phyloP scores from a whole-genome alignment of 2,888 invertebrate genomes.

The Andrena praecox region DNA sequence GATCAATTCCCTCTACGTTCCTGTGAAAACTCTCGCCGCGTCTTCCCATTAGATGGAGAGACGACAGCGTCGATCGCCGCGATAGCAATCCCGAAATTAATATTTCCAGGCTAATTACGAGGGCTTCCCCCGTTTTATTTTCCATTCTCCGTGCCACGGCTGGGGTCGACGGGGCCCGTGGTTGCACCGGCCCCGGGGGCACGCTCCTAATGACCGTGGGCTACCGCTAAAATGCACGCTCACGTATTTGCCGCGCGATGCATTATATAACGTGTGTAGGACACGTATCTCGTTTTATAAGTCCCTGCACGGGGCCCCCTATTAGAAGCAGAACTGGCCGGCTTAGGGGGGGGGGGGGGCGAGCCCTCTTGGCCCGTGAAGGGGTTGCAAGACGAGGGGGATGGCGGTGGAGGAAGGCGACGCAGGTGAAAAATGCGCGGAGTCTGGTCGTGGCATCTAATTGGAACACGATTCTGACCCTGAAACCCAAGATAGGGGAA shows the following conservation, averaged over 20 bases:
- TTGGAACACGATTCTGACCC: slow-evolving; percentile 84
- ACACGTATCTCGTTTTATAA: slow-evolving; percentile 65
- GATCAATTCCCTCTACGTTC: too few species aligned
- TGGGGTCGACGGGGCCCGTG: slow-evolving; percentile 37
- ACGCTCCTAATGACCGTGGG: slow-evolving; percentile 60
- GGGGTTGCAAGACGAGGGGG: slow-evolving; percentile 15
- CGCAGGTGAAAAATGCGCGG: slow-evolving; percentile 65
- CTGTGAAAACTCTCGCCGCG: slow-evolving; percentile 1
- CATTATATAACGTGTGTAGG: slow-evolving; percentile 67
- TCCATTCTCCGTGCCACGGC: slow-evolving; percentile 9
- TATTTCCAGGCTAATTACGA: slow-evolving; percentile 51
- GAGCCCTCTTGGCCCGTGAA: slow-evolving; percentile 1
- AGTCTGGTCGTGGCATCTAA: slow-evolving; percentile 76
- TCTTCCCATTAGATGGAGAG: neutral
- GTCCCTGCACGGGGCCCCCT: slow-evolving; percentile 52
- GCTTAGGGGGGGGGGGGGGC: slow-evolving; percentile 30
- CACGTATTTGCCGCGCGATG: slow-evolving; percentile 58
- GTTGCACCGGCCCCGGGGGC: slow-evolving; percentile 45
- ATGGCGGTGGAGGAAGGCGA: slow-evolving; percentile 9
- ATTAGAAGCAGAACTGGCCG: slow-evolving; percentile 59
- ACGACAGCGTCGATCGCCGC: neutral
- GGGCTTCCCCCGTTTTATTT: slow-evolving; percentile 15
- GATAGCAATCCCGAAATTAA: slow-evolving; percentile 48
- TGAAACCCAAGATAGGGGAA: slow-evolving; percentile 81
- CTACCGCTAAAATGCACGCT: slow-evolving; percentile 69